These are phyloP conservation scores for Tetragonula carbonaria DNA, from an alignment of 2,888 invertebrate genomes.

Conservation along the genomic window DNA sequence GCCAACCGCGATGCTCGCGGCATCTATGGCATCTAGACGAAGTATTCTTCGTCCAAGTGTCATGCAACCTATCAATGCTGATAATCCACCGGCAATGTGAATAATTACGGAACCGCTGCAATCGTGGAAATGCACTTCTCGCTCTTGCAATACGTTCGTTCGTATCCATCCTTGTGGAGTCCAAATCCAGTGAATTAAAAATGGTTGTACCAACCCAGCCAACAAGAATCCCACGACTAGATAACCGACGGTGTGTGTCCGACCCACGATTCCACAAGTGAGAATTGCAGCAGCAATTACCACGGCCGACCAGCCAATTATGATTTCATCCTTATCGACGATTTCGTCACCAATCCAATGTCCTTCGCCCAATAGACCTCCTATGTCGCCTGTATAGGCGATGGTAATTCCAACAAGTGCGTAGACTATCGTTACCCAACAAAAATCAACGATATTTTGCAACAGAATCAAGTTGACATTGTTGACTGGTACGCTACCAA, in stretches of 20 bases:
- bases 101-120: constrained; percentile 77
- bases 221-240: constrained; percentile 72
- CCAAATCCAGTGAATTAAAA: constrained; percentile 82
- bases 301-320: constrained; percentile 78
- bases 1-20: constrained; percentile 77
- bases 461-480: constrained; percentile 81
- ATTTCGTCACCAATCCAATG: constrained; percentile 72
- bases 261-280: constrained; percentile 77
- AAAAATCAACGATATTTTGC: constrained; percentile 81
- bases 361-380: constrained; percentile 73
- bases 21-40: constrained; percentile 78
- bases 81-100: constrained; percentile 78
- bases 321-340: constrained; percentile 70
- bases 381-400: constrained; percentile 76
- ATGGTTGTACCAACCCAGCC: constrained; percentile 77
- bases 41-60: constrained; percentile 80
- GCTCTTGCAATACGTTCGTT: constrained; percentile 61
- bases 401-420: constrained; percentile 76
- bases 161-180: constrained; percentile 79
- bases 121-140: constrained; percentile 76
- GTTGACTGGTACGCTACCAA: constrained; percentile 80
- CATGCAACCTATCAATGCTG: constrained; percentile 78
- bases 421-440: constrained; percentile 76
- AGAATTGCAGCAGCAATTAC: constrained; percentile 79
- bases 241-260: constrained; percentile 76